Percentiles rank a stretch among this genome's conserved stretches.
Evolutionary conservation across 1,140 invertebrate species (phyloP).

Genomic region (Asbolus verrucosus): DNA sequence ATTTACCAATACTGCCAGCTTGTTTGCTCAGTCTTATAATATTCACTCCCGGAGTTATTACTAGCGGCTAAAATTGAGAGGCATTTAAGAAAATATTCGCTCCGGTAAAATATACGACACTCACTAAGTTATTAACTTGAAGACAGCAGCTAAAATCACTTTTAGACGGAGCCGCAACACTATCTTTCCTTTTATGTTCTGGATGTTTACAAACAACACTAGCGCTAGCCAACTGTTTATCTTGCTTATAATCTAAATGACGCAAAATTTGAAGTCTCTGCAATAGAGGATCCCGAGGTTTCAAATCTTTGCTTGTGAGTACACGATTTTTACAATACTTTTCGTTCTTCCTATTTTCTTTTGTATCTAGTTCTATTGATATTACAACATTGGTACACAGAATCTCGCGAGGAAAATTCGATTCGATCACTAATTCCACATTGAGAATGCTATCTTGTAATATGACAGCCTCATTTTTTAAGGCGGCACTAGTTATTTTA

Average conservation of each 20-base stretch:
- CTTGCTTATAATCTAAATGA: constrained; percentile 82
- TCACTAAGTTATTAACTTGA: constrained; percentile 66
- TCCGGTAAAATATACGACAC: neutral
- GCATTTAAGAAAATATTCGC: neutral
- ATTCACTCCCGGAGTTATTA: constrained; percentile 80
- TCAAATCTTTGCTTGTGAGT: constrained; percentile 68
- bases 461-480: constrained; percentile 66
- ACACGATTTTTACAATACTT: constrained; percentile 49
- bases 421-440: constrained; percentile 71
- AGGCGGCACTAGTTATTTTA: constrained; percentile 66
- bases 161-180: constrained; percentile 59
- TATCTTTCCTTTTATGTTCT: constrained; percentile 65
- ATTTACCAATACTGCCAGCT: constrained; percentile 71
- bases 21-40: constrained; percentile 73
- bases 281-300: constrained; percentile 70
- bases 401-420: constrained; percentile 72
- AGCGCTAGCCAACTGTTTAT: constrained; percentile 78
- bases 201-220: constrained; percentile 72
- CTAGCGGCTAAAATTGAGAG: constrained; percentile 62
- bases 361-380: constrained; percentile 63
- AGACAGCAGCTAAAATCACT: constrained; percentile 76
- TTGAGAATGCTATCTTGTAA: constrained; percentile 71
- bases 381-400: constrained; percentile 68
- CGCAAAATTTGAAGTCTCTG: constrained; percentile 75
- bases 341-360: constrained; percentile 52